Base-by-base conservation (phyloP, 2,888 invertebrate genomes). In the Blastobasis lacticolella region DNA sequence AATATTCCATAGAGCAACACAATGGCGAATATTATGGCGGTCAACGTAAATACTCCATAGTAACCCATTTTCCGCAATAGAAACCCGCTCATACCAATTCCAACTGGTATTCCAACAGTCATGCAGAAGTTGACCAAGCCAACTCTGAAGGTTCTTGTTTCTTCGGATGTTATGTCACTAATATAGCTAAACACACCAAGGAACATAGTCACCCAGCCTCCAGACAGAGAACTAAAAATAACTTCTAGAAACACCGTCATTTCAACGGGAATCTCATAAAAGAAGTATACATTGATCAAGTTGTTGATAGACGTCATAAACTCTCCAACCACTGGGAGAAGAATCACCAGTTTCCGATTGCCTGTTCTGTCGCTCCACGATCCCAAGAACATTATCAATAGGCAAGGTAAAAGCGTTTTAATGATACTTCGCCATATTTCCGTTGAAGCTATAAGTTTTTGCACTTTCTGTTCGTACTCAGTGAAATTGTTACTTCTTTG, bases 1-100 rank as follows among this genome's bases (percentile, higher is more conserved):
- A 92, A 90, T 46, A 91, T 83, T 0, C 95, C 95, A 62, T 95
- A 95, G 44, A 91, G 67, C 49, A 95, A 90, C 44, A 94, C 92
- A 45, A 94, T 65, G 5, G 92, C 62, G 48, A 90, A 83, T 62
- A 86, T 57, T 0, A 61, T 60, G 4, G 75, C 64, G 0, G 87
- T 87, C 65, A 79, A 74, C 1, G 78, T 66, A 56, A 89, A 89
- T 52, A 88, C 73, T 43, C 81, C 85, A 55, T 88, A 89, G 57
- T 87, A 89, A 1, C 89, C 89, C 67, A 86, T 66, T 41, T 61
- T 74, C 51, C 75, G 69, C 37, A 87, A 58, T 45, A 91, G 63
- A 7, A 88, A 69, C 0, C 91, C 91, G 56, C 90, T 89, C 48
- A 89, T 54, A 0, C 88, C 88, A 36, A 90, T 84, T 0, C 91